A percentile compares a stretch with the other conserved stretches of the same genome.
Evolutionary conservation across 2,797 vertebrate genomes (phyloP).

Genomic region (Danio tinwini): DNA sequence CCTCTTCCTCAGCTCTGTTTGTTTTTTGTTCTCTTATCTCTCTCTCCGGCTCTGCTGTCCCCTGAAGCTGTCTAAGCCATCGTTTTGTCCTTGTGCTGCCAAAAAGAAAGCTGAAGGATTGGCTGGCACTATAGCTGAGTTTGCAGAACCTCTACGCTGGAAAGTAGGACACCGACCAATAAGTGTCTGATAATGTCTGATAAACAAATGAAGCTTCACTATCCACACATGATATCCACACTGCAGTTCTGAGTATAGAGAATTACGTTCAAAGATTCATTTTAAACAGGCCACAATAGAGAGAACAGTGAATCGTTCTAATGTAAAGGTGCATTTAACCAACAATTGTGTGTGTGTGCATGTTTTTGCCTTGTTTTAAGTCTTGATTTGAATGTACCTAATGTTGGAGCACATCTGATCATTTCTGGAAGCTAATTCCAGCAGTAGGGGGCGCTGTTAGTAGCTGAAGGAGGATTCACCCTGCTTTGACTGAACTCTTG

Average conservation of each 20-base stretch:
- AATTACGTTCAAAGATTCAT: neutral
- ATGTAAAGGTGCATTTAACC: too few relatives aligned
- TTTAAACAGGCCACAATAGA: neutral
- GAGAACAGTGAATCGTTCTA: neutral
- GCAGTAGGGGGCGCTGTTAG: too few relatives aligned
- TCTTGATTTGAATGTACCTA: too few relatives aligned
- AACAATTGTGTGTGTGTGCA: too few relatives aligned
- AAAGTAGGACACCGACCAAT: conserved; percentile 56
- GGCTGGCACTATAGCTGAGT: conserved; percentile 59
- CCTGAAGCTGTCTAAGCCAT: conserved; percentile 78
- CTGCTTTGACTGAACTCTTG: too few relatives aligned
- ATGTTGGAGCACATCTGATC: too few relatives aligned
- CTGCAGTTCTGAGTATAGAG: neutral
- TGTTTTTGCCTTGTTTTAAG: too few relatives aligned
- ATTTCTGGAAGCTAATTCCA: too few relatives aligned
- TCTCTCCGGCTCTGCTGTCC: conserved; percentile 77
- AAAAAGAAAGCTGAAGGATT: conserved; percentile 64
- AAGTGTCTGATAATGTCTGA: conserved; percentile 36
- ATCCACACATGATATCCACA: neutral
- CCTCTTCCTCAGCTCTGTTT: conserved; percentile 68
- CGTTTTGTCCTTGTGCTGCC: conserved; percentile 76
- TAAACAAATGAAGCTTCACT: neutral
- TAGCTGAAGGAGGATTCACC: too few relatives aligned
- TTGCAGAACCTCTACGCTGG: conserved; percentile 60
- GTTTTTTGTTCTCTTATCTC: conserved; percentile 78